Conservation (phyloP, 2,797 vertebrate species). For the Alectoris magna region DNA sequence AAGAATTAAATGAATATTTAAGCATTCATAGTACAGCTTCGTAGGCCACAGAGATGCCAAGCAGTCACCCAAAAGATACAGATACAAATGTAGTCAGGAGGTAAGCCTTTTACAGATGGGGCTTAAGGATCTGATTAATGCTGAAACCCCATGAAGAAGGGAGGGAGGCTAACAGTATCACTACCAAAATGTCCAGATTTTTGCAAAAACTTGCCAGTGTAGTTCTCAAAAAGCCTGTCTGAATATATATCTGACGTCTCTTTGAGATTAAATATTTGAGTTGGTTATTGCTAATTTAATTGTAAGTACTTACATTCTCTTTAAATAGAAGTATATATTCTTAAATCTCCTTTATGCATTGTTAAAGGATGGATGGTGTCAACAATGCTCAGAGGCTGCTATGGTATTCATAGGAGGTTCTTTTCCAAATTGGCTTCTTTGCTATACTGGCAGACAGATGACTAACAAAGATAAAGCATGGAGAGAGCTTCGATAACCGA, state of each 20-base stretch:
- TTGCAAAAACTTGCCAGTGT: not conserved
- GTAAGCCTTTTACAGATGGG: not conserved
- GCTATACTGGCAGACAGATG: conserved; percentile 68
- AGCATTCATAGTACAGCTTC: conserved; percentile 1
- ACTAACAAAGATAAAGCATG: conserved; percentile 65
- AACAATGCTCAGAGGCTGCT: conserved; percentile 51
- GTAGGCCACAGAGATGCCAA: not conserved
- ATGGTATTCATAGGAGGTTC: conserved; percentile 51
- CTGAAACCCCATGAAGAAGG: not conserved
- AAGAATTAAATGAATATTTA: conserved; percentile 16
- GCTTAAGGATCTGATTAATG: not conserved
- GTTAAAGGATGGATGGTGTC: conserved; percentile 42
- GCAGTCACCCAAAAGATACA: conserved; percentile 4
- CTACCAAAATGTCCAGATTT: not conserved
- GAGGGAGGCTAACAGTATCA: not conserved
- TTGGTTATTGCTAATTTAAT: not conserved
- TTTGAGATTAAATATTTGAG: not conserved
- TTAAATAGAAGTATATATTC: not conserved
- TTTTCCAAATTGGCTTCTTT: conserved; percentile 68
- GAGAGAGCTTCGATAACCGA: conserved; percentile 61
- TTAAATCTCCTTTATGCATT: conserved; percentile 13
- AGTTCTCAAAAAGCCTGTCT: not conserved
- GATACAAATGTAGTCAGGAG: conserved; percentile 11
- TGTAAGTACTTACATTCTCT: not conserved
- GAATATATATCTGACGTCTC: not conserved